Percentiles rank a stretch among this genome's conserved stretches.
Conservation (phyloP, 2,888 invertebrate genomes). For the Griposia aprilina region DNA sequence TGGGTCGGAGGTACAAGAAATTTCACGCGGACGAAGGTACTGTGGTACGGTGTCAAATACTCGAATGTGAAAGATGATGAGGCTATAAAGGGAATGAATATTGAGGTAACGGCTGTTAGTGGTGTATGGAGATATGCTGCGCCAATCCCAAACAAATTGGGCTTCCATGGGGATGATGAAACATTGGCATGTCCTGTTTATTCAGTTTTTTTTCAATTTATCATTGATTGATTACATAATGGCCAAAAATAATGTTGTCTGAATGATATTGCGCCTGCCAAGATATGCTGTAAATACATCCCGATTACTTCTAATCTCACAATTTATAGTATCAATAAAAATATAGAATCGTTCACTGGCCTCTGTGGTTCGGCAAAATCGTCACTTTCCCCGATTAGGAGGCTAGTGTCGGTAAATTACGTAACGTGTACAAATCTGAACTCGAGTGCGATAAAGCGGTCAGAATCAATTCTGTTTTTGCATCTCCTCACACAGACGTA, state of each 20-base stretch:
- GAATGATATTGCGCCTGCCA: background rate
- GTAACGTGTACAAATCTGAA: slow-evolving; percentile 16
- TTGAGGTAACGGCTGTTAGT: background rate
- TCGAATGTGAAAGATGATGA: background rate
- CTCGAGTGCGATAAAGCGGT: slow-evolving; percentile 1
- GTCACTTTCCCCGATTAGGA: slow-evolving; percentile 30
- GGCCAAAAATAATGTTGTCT: background rate
- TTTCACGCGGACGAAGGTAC: too few species aligned
- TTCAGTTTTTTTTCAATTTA: background rate
- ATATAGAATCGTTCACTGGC: slow-evolving; percentile 15
- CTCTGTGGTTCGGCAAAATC: background rate
- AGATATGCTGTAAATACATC: background rate
- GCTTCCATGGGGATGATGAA: too few species aligned
- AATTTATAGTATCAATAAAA: slow-evolving; percentile 3
- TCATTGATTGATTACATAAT: background rate
- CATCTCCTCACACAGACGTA: background rate
- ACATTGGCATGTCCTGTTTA: background rate
- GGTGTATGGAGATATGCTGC: background rate
- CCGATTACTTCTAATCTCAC: background rate
- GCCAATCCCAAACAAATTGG: background rate
- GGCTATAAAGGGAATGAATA: background rate
- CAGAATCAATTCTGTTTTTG: slow-evolving; percentile 16
- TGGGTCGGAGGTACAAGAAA: too few species aligned
- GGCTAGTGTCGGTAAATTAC: slow-evolving; percentile 20
- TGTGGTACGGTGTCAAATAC: too few species aligned